These are phyloP conservation scores for Phalacrocorax aristotelis DNA, from an alignment of 2,113 vertebrate genomes.

Conservation along the genomic window DNA sequence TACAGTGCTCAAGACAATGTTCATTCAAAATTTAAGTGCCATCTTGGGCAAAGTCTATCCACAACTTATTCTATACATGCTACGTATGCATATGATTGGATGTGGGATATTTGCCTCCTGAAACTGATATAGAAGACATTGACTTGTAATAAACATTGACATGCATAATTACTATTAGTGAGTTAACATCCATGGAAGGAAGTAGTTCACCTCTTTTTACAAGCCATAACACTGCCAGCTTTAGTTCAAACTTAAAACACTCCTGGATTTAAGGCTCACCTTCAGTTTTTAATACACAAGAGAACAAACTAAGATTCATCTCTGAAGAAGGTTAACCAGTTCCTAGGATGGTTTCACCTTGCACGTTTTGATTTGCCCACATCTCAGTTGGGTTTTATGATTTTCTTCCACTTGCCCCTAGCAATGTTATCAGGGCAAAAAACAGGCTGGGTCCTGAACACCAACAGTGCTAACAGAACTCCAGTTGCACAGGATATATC, in stretches of 20 bases:
- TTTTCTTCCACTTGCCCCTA: neutral
- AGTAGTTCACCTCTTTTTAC: neutral
- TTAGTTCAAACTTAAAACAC: neutral
- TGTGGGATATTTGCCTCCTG: neutral
- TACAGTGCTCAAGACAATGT: neutral
- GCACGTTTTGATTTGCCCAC: neutral
- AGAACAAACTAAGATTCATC: neutral
- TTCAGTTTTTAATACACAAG: neutral
- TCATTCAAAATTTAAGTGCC: neutral
- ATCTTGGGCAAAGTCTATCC: neutral
- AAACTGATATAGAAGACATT: neutral
- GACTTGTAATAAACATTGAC: neutral
- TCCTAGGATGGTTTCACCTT: neutral
- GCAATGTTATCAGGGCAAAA: neutral
- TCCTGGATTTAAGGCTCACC: neutral
- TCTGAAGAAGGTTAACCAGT: neutral
- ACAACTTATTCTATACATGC: neutral
- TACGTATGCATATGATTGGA: accelerated
- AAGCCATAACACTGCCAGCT: neutral
- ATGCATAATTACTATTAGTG: neutral
- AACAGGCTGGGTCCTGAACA: neutral
- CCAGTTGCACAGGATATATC: neutral
- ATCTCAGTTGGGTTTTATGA: neutral
- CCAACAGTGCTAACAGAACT: neutral
- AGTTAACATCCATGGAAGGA: neutral